These are phyloP conservation scores for Dromius quadrimaculatus DNA, from an alignment of 2,888 invertebrate genomes.

Conservation along the genomic window DNA sequence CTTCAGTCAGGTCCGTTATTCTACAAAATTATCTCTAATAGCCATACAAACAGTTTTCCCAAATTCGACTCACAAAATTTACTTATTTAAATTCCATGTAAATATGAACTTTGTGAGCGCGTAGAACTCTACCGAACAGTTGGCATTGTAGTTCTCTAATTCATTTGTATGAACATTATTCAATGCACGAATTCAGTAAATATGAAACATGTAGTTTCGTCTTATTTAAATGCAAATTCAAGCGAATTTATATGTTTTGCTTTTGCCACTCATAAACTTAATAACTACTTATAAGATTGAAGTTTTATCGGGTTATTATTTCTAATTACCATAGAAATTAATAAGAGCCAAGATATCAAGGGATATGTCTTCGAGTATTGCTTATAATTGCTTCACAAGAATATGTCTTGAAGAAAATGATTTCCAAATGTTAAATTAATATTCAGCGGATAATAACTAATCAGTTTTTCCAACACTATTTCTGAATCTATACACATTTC, in stretches of 20 bases:
- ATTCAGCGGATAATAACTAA: too few species aligned
- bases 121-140: background rate
- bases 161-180: constrained; percentile 22
- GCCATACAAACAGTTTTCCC: constrained; percentile 17
- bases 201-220: constrained; percentile 33
- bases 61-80: constrained; percentile 21
- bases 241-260: constrained; percentile 16
- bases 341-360: background rate
- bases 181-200: constrained; percentile 32
- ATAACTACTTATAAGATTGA: constrained; percentile 34
- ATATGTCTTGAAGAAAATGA: too few species aligned
- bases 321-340: constrained; percentile 26
- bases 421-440: too few species aligned
- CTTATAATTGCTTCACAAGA: too few species aligned
- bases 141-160: background rate
- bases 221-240: constrained; percentile 28
- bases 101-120: constrained; percentile 8
- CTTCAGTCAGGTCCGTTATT: background rate
- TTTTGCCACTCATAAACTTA: background rate
- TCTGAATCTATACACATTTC: too few species aligned
- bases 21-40: constrained; percentile 18
- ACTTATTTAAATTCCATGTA: constrained; percentile 32
- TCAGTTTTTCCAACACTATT: too few species aligned
- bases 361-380: background rate
- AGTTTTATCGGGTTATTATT: constrained; percentile 26